A percentile compares a stretch with the other conserved stretches of the same genome.
These are phyloP conservation scores for Pontoporia blainvillei DNA, from an alignment of 2,113 vertebrate species.

Conservation along the genomic window DNA sequence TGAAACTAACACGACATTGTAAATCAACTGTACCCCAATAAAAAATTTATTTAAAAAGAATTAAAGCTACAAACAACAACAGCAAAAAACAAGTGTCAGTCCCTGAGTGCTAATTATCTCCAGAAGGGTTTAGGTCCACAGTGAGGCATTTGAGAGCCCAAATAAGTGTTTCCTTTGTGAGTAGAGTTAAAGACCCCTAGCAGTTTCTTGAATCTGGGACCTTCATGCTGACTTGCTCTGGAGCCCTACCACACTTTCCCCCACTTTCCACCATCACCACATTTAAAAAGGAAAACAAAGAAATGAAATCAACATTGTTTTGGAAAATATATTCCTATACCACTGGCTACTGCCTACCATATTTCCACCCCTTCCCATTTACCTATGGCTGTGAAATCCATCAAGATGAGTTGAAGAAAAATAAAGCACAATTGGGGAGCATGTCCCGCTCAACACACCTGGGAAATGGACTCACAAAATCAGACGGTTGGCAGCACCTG, in stretches of 20 bases:
- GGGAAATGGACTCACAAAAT: not conserved
- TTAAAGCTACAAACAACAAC: too few relatives aligned
- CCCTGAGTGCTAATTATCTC: not conserved
- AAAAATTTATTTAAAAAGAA: too few relatives aligned
- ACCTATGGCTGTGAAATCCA: not conserved
- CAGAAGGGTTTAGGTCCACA: not conserved
- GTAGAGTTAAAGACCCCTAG: not conserved
- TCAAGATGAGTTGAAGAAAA: not conserved
- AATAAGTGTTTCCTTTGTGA: not conserved
- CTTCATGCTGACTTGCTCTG: not conserved
- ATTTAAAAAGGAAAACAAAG: constrained; percentile 1
- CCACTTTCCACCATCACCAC: not conserved
- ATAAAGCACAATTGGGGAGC: not conserved
- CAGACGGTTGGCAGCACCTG: not conserved
- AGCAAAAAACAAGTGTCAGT: not conserved
- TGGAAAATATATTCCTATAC: not conserved
- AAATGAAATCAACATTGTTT: constrained; percentile 7
- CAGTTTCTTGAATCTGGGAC: not conserved
- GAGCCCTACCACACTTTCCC: not conserved
- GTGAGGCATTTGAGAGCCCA: not conserved
- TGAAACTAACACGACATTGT: too few relatives aligned
- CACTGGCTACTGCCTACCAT: not conserved
- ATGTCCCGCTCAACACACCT: not conserved
- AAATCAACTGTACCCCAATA: too few relatives aligned
- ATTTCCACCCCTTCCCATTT: not conserved